Conservation (phyloP, 1,140 invertebrate genomes). For the Colletes latitarsis region DNA sequence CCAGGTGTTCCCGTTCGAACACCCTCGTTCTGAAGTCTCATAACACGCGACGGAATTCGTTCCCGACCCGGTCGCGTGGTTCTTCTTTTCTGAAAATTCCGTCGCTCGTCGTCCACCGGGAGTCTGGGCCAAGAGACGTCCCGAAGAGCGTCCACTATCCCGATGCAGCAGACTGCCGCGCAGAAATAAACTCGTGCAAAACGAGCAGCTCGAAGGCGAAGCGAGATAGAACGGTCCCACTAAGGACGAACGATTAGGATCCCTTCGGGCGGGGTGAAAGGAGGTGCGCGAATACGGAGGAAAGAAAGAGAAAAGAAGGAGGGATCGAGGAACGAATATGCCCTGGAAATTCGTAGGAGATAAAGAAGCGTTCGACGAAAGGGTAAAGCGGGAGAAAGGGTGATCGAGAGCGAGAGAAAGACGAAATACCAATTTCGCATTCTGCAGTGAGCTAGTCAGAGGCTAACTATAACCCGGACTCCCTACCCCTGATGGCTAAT, state of each 20-base stretch:
- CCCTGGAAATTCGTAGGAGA: constrained; percentile 25
- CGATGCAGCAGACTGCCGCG: constrained; percentile 2
- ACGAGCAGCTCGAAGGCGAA: neutral
- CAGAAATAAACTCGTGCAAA: constrained; percentile 34
- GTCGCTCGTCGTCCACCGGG: constrained; percentile 16
- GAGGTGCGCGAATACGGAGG: neutral
- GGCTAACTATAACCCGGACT: constrained; percentile 74
- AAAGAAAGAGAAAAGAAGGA: constrained; percentile 12
- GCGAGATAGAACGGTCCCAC: neutral
- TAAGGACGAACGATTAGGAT: neutral
- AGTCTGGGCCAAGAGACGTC: constrained; percentile 44
- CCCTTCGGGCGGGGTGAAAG: neutral
- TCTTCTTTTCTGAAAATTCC: constrained; percentile 31
- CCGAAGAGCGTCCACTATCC: constrained; percentile 29
- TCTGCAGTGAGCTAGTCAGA: constrained; percentile 72
- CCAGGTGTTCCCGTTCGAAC: neutral
- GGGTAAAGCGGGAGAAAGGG: neutral
- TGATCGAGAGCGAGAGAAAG: constrained; percentile 39
- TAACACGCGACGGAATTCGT: constrained; percentile 29
- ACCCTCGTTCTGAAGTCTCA: neutral
- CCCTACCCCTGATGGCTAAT: constrained; percentile 71
- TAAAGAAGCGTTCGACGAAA: neutral
- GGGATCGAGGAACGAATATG: neutral
- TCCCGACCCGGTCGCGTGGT: neutral
- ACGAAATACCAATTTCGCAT: constrained; percentile 70